Conservation (phyloP, 1,140 invertebrate genomes). For the Grapholita molesta region DNA sequence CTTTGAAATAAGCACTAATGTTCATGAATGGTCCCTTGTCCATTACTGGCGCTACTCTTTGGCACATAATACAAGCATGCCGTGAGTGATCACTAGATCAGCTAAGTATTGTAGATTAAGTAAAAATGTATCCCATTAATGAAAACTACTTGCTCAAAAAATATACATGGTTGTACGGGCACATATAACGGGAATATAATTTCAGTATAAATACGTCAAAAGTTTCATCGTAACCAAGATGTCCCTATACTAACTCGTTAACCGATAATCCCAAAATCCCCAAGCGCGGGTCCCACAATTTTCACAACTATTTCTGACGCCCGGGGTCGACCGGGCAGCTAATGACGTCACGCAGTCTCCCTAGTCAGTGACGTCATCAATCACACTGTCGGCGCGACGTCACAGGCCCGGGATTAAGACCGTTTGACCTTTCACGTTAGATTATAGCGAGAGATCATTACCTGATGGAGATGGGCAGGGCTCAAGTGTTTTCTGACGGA, state of each 20-base stretch:
- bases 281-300: not conserved
- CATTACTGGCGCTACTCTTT: too few relatives aligned
- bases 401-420: conserved; percentile 14
- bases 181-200: too few relatives aligned
- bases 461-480: not conserved
- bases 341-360: conserved; percentile 9
- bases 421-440: conserved; percentile 9
- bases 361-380: conserved; percentile 21
- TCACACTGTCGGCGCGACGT: conserved; percentile 28
- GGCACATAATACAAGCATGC: too few relatives aligned
- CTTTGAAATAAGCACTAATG: too few relatives aligned
- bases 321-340: not conserved
- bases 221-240: too few relatives aligned
- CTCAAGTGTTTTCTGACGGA: not conserved
- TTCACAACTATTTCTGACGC: not conserved
- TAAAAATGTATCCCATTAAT: too few relatives aligned
- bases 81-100: too few relatives aligned
- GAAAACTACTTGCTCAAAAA: too few relatives aligned
- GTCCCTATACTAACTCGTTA: not conserved
- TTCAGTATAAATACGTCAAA: too few relatives aligned
- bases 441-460: not conserved
- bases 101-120: too few relatives aligned
- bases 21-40: too few relatives aligned
- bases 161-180: too few relatives aligned
- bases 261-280: not conserved